Percentiles rank a stretch among this genome's conserved stretches.
phyloP scores from a whole-genome alignment of 2,888 invertebrate species.

The Tenthredo distinguenda region DNA sequence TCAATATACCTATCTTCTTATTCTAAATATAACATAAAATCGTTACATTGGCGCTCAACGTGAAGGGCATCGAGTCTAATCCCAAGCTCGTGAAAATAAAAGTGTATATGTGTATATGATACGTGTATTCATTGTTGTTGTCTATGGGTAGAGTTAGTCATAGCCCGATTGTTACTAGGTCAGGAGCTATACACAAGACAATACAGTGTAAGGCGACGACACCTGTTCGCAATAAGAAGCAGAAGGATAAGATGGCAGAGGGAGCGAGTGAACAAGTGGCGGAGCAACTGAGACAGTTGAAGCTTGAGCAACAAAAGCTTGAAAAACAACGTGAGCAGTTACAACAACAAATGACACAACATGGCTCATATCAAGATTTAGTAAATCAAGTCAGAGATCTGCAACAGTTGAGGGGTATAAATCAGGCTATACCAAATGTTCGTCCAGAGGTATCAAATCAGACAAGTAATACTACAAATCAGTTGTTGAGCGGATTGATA shows the following conservation, averaged over 20 bases:
- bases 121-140: neutral
- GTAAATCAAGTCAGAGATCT: neutral
- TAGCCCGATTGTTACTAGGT: constrained; percentile 7
- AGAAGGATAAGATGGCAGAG: neutral
- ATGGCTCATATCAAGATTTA: neutral
- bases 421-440: neutral
- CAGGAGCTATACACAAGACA: neutral
- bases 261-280: neutral
- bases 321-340: neutral
- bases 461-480: constrained; percentile 1
- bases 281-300: neutral
- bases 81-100: no score
- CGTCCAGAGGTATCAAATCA: neutral
- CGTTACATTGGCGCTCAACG: no score
- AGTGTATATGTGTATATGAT: no score
- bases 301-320: neutral
- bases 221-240: neutral
- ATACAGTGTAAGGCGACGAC: neutral
- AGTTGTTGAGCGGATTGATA: neutral
- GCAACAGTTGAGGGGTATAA: neutral
- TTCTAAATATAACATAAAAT: no score
- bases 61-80: no score
- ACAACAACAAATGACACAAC: neutral
- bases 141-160: neutral
- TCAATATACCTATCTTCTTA: no score